Evolutionary conservation across 2,113 vertebrate genomes (phyloP), one percentile per base, ranked within the genome.

Genomic region (Phalacrocorax aristotelis): DNA sequence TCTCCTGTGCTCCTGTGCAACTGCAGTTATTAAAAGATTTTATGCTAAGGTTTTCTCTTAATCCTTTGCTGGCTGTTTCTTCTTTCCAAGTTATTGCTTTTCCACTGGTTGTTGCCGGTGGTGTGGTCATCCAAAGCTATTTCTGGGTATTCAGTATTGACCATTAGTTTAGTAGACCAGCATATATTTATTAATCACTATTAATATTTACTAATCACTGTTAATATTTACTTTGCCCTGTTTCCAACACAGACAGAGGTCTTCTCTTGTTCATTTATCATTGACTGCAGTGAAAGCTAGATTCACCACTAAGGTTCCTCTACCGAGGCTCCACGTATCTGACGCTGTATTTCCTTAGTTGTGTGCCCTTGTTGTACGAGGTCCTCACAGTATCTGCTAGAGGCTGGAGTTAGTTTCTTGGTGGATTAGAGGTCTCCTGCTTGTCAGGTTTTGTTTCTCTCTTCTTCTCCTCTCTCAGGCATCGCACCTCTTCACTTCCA

Each of bases 311-410:
- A 62, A 86, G 15, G 15, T 87, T 83, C 2, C 76, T 85, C 20
- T 52, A 0, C 21, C 10, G 38, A 5, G 30, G 20, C 71, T 60
- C 15, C 18, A 2, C 10, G 1, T 65, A 6, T 57, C 11, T 38
- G 27, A 30, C 34, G 8, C 32, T 17, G 21, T 36, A 21, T 55
- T 77, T 81, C 49, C 60, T 52, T 22, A 78, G 22, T 30, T 82
- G n/a, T 4, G 0, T 77, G 38, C 16, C 21, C 21, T 58, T 9
- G 2, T 26, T 15, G 0, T 5, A 6, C 1, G 8, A 57, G 36
- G 29, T 66, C 52, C 26, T 74, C 20, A 3, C 0, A 2, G 30
- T n/a, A 3, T 36, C 51, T 52, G 1, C 49, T 52, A 2, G 44
- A 66, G 78, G 30, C 54, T 79, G 61, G 8, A 36, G 32, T 66